phyloP scores from a whole-genome alignment of 1,140 invertebrate species.

The Panulirus ornatus region DNA sequence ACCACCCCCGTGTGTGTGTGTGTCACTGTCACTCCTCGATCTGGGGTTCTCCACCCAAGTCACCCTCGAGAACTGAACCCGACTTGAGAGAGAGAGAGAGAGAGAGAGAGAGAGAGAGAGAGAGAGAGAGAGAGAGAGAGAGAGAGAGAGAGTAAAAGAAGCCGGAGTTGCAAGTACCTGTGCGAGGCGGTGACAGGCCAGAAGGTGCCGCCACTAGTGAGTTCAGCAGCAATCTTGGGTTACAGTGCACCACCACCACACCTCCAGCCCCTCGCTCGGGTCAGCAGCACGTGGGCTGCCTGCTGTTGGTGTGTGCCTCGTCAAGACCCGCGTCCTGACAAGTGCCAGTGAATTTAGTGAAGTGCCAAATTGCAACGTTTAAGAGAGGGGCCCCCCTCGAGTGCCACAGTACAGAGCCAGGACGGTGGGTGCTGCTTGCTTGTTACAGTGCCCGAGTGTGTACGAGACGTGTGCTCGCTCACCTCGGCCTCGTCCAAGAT shows the following conservation, averaged over 20 bases:
- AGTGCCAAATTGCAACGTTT: slow-evolving; percentile 33
- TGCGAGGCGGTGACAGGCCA: not conserved
- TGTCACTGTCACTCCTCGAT: not conserved
- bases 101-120: not conserved
- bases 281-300: slow-evolving; percentile 25
- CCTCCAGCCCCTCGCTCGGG: slow-evolving; percentile 2
- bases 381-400: not conserved
- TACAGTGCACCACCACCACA: slow-evolving; percentile 14
- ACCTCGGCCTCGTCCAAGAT: not conserved
- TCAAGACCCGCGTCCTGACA: not conserved
- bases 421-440: not conserved
- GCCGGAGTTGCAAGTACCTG: too few relatives aligned
- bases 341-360: slow-evolving; percentile 26
- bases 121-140: not conserved
- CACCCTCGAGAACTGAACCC: not conserved
- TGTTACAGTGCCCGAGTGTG: slow-evolving; percentile 7
- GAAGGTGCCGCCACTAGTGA: not conserved
- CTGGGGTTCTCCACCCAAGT: too few relatives aligned
- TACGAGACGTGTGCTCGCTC: not conserved
- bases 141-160: not conserved
- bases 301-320: not conserved
- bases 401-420: not conserved
- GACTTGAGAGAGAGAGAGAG: not conserved
- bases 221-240: not conserved
- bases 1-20: not conserved